Percentiles rank a stretch among this genome's conserved stretches.
Evolutionary conservation across 1,140 invertebrate species (phyloP).

Genomic region (Catajapyx aquilonaris): DNA sequence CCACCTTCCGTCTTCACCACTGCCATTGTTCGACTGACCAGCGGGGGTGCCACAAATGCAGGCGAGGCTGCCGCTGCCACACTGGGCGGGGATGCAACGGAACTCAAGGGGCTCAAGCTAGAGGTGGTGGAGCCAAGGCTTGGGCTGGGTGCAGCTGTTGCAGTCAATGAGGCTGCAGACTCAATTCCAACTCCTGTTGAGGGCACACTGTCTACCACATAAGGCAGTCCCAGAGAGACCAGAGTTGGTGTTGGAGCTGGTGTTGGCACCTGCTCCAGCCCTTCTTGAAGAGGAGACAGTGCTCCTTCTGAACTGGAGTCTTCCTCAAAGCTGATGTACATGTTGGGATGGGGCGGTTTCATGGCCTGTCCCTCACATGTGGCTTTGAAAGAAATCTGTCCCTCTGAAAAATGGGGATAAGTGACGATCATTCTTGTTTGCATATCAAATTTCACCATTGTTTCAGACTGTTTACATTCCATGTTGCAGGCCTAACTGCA

Average conservation of each 20-base stretch:
- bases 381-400: conserved; percentile 72
- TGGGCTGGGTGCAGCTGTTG: conserved; percentile 30
- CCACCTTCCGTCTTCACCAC: conserved; percentile 1
- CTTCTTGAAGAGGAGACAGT: conserved; percentile 15
- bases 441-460: too few relatives aligned
- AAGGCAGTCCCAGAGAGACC: conserved; percentile 12
- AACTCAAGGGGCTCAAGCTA: conserved; percentile 45
- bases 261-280: conserved; percentile 2
- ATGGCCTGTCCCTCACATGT: conserved; percentile 69
- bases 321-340: conserved; percentile 65
- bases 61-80: conserved; percentile 25
- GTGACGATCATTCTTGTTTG: too few relatives aligned
- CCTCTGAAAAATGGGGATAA: conserved; percentile 32
- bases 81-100: conserved; percentile 33
- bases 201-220: neutral
- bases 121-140: conserved; percentile 37
- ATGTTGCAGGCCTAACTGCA: too few relatives aligned
- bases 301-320: conserved; percentile 59
- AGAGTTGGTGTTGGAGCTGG: conserved; percentile 6
- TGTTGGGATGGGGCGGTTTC: conserved; percentile 58
- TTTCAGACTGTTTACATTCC: too few relatives aligned
- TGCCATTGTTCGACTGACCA: conserved; percentile 8
- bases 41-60: conserved; percentile 16
- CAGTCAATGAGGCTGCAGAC: neutral
- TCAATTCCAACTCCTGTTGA: neutral